A percentile compares a stretch with the other conserved stretches of the same genome.
Conservation (phyloP, 2,888 invertebrate species). For the Cryptus viduatorius region DNA sequence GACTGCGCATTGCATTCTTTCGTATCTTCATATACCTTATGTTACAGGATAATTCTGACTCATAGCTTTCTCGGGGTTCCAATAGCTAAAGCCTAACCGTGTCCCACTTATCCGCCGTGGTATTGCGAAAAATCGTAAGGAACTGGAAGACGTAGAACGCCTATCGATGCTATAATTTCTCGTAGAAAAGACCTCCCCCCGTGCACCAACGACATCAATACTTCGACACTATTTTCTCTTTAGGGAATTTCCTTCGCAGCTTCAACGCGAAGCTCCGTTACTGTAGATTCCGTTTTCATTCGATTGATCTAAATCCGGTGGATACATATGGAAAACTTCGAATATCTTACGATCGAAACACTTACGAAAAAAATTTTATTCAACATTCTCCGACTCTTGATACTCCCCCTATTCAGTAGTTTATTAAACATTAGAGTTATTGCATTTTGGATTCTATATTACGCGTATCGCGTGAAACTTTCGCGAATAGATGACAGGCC, state of each 20-base stretch:
- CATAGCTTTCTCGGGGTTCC: background rate
- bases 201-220: conserved; percentile 46
- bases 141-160: conserved; percentile 16
- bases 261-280: conserved; percentile 13
- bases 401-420: too few relatives aligned
- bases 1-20: background rate
- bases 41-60: too few relatives aligned
- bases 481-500: background rate
- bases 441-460: background rate
- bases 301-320: conserved; percentile 19
- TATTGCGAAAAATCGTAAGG: conserved; percentile 16
- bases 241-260: conserved; percentile 30
- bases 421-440: too few relatives aligned
- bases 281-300: conserved; percentile 34
- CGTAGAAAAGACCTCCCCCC: conserved; percentile 22
- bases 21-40: background rate
- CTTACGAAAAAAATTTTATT: background rate
- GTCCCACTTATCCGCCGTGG: background rate
- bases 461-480: background rate
- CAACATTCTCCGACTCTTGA: background rate
- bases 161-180: conserved; percentile 41
- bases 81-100: background rate
- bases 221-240: conserved; percentile 55
- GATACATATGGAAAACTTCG: background rate
- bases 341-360: conserved; percentile 8